Conservation (phyloP, 2,113 vertebrate genomes). For the Urocynchramus pylzowi region DNA sequence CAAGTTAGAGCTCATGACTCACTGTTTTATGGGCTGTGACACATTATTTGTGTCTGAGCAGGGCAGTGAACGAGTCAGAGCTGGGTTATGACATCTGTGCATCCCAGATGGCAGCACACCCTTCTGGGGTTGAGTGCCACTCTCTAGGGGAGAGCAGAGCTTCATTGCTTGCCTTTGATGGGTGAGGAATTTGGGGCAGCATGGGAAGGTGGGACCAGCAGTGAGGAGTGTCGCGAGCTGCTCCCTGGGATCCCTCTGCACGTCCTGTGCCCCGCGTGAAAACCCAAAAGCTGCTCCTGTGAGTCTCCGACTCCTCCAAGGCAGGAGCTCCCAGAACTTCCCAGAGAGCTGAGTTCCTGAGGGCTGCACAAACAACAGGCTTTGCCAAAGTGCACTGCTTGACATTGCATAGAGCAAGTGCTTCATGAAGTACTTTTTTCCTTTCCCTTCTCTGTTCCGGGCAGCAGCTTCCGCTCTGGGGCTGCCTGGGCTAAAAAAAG, state of each 20-base stretch:
- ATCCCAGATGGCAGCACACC: neutral
- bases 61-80: neutral
- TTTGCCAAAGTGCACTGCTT: neutral
- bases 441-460: neutral
- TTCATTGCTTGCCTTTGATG: rapidly evolving
- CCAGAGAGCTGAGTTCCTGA: rapidly evolving
- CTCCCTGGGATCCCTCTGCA: neutral
- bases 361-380: neutral
- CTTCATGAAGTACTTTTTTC: neutral
- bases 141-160: neutral
- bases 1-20: slow-evolving; percentile 29
- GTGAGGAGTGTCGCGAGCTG: rapidly evolving
- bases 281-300: neutral
- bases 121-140: neutral
- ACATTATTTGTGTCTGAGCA: neutral
- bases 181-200: neutral
- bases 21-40: neutral
- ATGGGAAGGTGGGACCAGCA: neutral
- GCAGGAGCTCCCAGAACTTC: neutral
- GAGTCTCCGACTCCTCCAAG: neutral
- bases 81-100: neutral
- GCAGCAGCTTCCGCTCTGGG: neutral
- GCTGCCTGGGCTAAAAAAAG: neutral
- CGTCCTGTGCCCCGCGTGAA: neutral
- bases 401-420: neutral